Conservation (phyloP, 2,888 invertebrate genomes). For the Acronicta alni region DNA sequence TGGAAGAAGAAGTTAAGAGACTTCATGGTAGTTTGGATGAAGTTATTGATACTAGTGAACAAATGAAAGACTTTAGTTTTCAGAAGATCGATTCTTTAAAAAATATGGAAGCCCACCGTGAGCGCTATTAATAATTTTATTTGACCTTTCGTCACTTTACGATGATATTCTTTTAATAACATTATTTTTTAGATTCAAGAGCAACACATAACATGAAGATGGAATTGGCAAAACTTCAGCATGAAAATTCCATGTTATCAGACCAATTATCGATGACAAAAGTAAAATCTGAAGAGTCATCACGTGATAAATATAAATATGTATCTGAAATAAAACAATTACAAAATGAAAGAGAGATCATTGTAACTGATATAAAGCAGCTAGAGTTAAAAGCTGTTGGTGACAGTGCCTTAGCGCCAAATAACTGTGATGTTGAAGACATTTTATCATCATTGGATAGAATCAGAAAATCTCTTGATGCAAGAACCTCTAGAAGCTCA, state of each 20-base stretch:
- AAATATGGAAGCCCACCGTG: constrained; percentile 82
- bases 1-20: constrained; percentile 77
- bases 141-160: background rate
- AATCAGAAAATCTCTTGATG: constrained; percentile 70
- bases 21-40: constrained; percentile 70
- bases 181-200: constrained; percentile 74
- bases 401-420: constrained; percentile 69
- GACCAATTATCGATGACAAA: constrained; percentile 69
- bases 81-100: constrained; percentile 72
- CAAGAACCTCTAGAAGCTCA: constrained; percentile 64
- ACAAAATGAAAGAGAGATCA: constrained; percentile 72
- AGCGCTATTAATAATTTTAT: constrained; percentile 45
- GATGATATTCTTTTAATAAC: background rate
- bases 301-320: constrained; percentile 68
- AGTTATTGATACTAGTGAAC: constrained; percentile 73
- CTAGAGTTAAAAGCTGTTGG: constrained; percentile 77
- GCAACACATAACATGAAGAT: constrained; percentile 84
- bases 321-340: constrained; percentile 67
- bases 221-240: constrained; percentile 76
- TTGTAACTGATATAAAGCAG: constrained; percentile 74
- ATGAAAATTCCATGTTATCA: constrained; percentile 68
- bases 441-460: constrained; percentile 72
- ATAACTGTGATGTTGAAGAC: constrained; percentile 68
- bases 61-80: constrained; percentile 69
- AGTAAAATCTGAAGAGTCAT: constrained; percentile 66